These are phyloP conservation scores for Hedychridium roseum DNA, from an alignment of 2,888 invertebrate genomes.

Conservation along the genomic window DNA sequence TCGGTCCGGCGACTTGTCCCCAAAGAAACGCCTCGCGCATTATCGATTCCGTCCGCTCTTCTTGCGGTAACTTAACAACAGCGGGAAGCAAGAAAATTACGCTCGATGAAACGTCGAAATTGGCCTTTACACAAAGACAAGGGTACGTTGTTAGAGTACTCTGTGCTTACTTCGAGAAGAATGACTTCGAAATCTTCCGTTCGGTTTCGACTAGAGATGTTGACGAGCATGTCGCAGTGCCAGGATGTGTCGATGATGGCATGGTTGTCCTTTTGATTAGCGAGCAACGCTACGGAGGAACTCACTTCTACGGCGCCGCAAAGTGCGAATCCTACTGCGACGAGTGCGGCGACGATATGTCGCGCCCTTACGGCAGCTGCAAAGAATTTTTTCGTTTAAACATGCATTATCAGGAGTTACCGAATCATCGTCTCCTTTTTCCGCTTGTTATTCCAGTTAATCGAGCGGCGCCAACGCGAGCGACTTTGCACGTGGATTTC, in stretches of 20 bases:
- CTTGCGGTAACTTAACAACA: constrained; percentile 62
- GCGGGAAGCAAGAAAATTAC: background rate
- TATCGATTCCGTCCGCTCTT: constrained; percentile 67
- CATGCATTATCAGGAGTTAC: too few relatives aligned
- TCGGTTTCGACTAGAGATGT: constrained; percentile 56
- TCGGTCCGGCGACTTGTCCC: constrained; percentile 68
- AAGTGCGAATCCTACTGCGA: constrained; percentile 67
- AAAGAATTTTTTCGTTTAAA: too few relatives aligned
- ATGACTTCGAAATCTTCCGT: constrained; percentile 59
- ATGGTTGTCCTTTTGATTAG: constrained; percentile 63
- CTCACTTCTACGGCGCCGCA: constrained; percentile 69
- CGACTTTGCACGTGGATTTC: too few relatives aligned
- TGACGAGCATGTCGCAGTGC: constrained; percentile 61
- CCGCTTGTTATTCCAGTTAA: too few relatives aligned
- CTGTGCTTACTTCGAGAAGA: constrained; percentile 50
- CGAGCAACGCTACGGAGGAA: constrained; percentile 67
- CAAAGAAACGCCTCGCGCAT: constrained; percentile 69
- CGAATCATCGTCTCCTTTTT: too few relatives aligned
- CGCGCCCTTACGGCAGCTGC: constrained; percentile 64
- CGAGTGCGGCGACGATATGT: constrained; percentile 66
- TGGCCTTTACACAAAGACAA: background rate
- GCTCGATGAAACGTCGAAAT: background rate
- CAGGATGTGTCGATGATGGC: constrained; percentile 61
- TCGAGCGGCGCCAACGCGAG: too few relatives aligned
- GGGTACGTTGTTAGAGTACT: background rate